Percentiles rank a stretch among this genome's conserved stretches.
These are phyloP conservation scores for Epirrhoe tristata DNA, from an alignment of 2,888 invertebrate species.

Conservation along the genomic window DNA sequence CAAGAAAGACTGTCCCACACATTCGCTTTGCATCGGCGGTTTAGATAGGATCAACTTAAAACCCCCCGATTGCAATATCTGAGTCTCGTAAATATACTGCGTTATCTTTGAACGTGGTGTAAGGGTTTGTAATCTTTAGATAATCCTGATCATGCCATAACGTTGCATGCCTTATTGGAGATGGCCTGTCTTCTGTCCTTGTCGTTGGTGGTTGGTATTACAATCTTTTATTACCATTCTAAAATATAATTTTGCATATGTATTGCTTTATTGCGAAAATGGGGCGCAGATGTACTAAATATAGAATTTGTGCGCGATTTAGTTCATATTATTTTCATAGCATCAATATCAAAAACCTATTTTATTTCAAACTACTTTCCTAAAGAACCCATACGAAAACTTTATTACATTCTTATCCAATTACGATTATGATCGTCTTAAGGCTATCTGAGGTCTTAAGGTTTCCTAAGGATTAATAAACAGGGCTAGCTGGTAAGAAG, in stretches of 20 bases:
- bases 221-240: constrained; percentile 4
- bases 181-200: constrained; percentile 14
- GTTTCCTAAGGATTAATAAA: neutral
- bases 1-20: constrained; percentile 72
- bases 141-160: constrained; percentile 62
- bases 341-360: neutral
- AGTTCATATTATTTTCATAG: neutral
- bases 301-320: neutral
- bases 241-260: constrained; percentile 9
- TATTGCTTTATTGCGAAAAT: constrained; percentile 9
- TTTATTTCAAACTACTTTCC: neutral
- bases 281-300: neutral
- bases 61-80: constrained; percentile 63
- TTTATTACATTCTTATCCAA: neutral
- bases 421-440: constrained; percentile 1
- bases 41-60: constrained; percentile 67
- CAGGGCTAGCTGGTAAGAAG: constrained; percentile 2
- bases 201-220: constrained; percentile 17
- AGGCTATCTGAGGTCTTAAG: neutral
- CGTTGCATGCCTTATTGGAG: constrained; percentile 46
- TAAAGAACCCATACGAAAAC: neutral
- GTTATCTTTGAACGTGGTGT: constrained; percentile 59
- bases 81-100: constrained; percentile 53
- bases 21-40: constrained; percentile 64
- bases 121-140: constrained; percentile 65